Conservation (phyloP, 2,888 invertebrate species). For the Uropetala carovei region DNA sequence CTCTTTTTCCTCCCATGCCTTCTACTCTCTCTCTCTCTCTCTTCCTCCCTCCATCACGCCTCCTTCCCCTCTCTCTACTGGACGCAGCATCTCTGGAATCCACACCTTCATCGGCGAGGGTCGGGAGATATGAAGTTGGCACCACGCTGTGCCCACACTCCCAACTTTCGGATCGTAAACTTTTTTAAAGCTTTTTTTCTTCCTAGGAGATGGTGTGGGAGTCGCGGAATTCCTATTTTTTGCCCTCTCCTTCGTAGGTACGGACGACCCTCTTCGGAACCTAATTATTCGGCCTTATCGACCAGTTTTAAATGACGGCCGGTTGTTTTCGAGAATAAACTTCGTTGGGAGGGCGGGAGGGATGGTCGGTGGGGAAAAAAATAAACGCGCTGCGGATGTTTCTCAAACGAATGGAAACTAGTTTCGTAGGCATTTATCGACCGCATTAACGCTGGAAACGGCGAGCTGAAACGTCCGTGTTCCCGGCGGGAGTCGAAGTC, state of each 20-base stretch:
- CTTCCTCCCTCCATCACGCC: neutral
- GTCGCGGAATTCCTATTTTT: neutral
- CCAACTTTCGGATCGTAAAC: neutral
- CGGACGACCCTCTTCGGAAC: no score
- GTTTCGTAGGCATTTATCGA: neutral
- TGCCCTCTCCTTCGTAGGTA: no score
- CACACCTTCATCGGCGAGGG: neutral
- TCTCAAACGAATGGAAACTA: neutral
- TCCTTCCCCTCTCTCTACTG: neutral
- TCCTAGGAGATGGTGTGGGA: neutral
- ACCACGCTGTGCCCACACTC: conserved; percentile 40
- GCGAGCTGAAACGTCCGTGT: neutral
- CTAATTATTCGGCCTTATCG: no score
- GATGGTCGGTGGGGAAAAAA: no score
- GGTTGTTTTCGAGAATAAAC: no score
- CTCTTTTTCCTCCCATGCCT: neutral
- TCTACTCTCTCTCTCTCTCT: neutral
- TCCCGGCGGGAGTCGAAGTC: neutral
- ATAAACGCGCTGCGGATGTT: neutral
- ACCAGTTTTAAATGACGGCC: no score
- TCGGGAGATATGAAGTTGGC: neutral
- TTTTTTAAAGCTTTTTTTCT: neutral
- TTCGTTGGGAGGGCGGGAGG: no score
- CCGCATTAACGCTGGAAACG: neutral
- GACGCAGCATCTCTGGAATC: neutral